Conservation (phyloP, 2,113 vertebrate species). For the Protobothrops mucrosquamatus region DNA sequence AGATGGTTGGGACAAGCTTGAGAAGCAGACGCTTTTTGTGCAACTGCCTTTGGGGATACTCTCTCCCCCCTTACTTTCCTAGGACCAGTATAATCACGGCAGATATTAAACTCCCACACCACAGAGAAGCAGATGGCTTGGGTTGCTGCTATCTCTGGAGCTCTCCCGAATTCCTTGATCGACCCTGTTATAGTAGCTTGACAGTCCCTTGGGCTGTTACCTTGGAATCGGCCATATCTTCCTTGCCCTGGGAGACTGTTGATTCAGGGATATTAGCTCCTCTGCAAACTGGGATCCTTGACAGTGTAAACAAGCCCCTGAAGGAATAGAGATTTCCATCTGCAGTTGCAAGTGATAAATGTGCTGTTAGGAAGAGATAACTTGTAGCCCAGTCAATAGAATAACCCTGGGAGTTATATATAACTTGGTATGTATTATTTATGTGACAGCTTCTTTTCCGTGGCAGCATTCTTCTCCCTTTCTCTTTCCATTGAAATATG, state of each 20-base stretch:
- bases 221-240: neutral
- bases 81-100: neutral
- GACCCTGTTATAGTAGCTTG: neutral
- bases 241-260: conserved; percentile 5
- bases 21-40: neutral
- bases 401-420: conserved; percentile 34
- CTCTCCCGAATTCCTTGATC: neutral
- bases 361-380: conserved; percentile 48
- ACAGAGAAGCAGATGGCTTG: neutral
- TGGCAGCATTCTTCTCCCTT: neutral
- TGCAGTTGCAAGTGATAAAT: conserved; percentile 44
- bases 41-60: neutral
- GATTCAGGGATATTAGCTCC: conserved; percentile 17
- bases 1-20: neutral
- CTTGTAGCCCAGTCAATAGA: conserved; percentile 36
- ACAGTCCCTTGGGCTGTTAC: neutral
- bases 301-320: conserved; percentile 18
- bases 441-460: conserved; percentile 40
- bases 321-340: conserved; percentile 32
- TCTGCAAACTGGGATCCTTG: neutral
- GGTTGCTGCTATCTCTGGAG: neutral
- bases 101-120: neutral
- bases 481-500: conserved; percentile 24
- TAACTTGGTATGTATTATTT: conserved; percentile 48
- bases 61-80: neutral